Evolutionary conservation across 2,113 vertebrate species (phyloP), one percentile per base, ranked within the genome.

Genomic region (Chloroceryle aenea): DNA sequence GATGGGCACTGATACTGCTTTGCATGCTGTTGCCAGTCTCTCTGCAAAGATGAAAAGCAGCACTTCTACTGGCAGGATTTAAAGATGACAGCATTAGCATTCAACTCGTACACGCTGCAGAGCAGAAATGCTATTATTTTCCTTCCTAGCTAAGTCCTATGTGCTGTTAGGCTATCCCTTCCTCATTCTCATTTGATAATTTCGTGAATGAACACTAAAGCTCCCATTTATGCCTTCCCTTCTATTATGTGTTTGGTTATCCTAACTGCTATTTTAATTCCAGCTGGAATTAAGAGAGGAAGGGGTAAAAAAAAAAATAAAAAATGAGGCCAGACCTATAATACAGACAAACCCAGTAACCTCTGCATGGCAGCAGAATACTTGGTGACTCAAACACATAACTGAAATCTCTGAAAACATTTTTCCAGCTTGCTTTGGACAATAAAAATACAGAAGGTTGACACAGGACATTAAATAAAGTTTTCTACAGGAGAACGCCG

Each of bases 1-100:
- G 74, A 67, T 73, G 58, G 58, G 71, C 76, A 85, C 42, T 87
- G 48, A 94, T 91, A 88, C 45, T 72, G 94, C 87, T 95, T 97
- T 84, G 90, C 81, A 95, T 87, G 90, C 72, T 91, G 74, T 58
- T 89, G 82, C 87, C 40, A 94, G 86, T 53, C 47, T 83, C 84
- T 90, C 66, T 81, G 83, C 78, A 85, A 91, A 93, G 82, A 97
- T 80, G 93, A 96, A 96, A 86, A 94, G 68, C 75, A 94, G 92
- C 58, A 94, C 79, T 96, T 95, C 90, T 43, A 93, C 79, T 81
- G 90, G 50, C 56, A 95, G 84, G 64, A 96, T 93, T 97, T 92
- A 93, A 88, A 71, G 40, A 77, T 1, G 55, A 86, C 77, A 96
- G 79, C 85, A 95, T 95, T 94, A 97, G 72, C 85, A 89, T 94